Conservation (phyloP, 92 coral and sea anemone species). For the Paramuricea clavata region DNA sequence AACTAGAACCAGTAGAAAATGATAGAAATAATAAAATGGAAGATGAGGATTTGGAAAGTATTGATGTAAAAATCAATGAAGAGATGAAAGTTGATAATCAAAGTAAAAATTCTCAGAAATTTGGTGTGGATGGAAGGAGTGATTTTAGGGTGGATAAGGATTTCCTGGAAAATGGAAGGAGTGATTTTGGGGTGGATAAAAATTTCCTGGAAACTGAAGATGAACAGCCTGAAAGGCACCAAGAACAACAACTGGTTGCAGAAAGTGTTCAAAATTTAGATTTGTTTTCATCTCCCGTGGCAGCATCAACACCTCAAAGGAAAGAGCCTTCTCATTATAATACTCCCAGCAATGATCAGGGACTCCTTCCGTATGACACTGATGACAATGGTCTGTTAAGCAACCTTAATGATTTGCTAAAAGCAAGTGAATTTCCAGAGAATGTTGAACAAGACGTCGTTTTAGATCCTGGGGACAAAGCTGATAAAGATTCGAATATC, state of each 20-base stretch:
- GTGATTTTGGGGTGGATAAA: background rate
- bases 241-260: background rate
- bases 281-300: background rate
- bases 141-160: background rate
- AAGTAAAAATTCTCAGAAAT: background rate
- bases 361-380: background rate
- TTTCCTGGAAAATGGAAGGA: background rate
- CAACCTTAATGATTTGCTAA: background rate
- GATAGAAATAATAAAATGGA: background rate
- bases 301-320: constrained; percentile 21
- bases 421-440: constrained; percentile 19
- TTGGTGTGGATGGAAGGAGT: background rate
- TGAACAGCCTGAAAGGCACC: background rate
- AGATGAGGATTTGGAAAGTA: background rate
- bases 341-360: background rate
- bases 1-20: background rate
- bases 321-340: background rate
- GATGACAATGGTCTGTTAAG: background rate
- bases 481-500: background rate
- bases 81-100: too few relatives aligned
- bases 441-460: background rate
- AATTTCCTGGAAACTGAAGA: background rate
- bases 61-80: background rate
- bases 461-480: background rate
- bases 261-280: constrained; percentile 21